Evolutionary conservation across 2,888 invertebrate species (phyloP).

Genomic region (Zonitis immaculata): DNA sequence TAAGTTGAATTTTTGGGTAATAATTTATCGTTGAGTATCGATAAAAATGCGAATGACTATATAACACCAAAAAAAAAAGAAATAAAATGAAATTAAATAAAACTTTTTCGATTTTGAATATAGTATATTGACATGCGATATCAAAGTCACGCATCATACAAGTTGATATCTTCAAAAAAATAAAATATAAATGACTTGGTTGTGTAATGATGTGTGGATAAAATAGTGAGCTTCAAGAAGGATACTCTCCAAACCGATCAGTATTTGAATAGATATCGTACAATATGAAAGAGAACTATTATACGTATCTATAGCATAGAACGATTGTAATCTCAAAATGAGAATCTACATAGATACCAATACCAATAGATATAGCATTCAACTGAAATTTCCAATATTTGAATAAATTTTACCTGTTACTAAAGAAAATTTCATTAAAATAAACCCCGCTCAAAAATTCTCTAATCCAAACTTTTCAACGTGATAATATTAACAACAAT

Average conservation of each 20-base stretch:
- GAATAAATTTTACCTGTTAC: no score
- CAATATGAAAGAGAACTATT: not conserved
- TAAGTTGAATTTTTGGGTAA: not conserved
- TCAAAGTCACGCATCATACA: slow-evolving; percentile 24
- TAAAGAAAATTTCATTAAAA: slow-evolving; percentile 20
- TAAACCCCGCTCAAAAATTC: slow-evolving; percentile 10
- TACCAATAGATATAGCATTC: no score
- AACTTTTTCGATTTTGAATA: slow-evolving; percentile 25
- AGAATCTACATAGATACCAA: no score
- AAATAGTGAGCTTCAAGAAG: not conserved
- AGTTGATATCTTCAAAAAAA: slow-evolving; percentile 22
- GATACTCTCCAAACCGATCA: not conserved
- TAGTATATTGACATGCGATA: slow-evolving; percentile 23
- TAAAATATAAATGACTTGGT: slow-evolving; percentile 23
- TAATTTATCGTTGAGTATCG: not conserved
- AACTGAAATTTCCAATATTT: no score
- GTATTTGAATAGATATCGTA: not conserved
- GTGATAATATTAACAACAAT: no score
- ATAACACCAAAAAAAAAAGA: slow-evolving; percentile 10
- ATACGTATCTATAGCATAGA: no score
- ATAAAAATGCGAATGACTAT: slow-evolving; percentile 19
- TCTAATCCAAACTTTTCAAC: slow-evolving; percentile 19
- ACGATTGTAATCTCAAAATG: no score
- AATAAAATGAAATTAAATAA: no score
- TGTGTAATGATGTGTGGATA: slow-evolving; percentile 7